Percentiles rank a stretch among this genome's conserved stretches.
phyloP scores from a whole-genome alignment of 2,888 invertebrate species.

The Doris montereyensis region DNA sequence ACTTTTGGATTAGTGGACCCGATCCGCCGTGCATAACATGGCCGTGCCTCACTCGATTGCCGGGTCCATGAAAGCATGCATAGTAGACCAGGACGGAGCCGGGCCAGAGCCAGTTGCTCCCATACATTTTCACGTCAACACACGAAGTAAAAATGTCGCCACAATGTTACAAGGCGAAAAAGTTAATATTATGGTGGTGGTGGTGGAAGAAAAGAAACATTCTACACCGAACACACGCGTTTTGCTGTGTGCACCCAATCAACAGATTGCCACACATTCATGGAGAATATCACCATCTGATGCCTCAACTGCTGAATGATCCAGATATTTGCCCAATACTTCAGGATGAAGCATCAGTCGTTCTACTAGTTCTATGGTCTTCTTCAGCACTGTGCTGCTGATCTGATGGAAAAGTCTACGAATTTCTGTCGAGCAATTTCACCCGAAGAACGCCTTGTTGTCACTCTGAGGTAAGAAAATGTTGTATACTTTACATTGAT shows the following conservation, averaged over 20 bases:
- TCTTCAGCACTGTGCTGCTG: conserved; percentile 34
- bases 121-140: neutral
- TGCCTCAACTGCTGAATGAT: conserved; percentile 23
- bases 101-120: conserved; percentile 12
- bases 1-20: too few species aligned
- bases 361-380: conserved; percentile 27
- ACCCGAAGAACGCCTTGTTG: conserved; percentile 30
- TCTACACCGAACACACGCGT: too few species aligned
- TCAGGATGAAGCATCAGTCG: conserved; percentile 22
- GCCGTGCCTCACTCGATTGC: conserved; percentile 6
- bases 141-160: conserved; percentile 1
- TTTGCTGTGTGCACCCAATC: conserved; percentile 30
- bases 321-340: conserved; percentile 7
- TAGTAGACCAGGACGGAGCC: conserved; percentile 6
- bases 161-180: conserved; percentile 12
- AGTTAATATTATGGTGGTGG: too few species aligned
- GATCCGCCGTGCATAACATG: neutral
- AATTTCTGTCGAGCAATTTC: conserved; percentile 24
- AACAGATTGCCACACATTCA: conserved; percentile 25
- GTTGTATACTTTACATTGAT: too few species aligned
- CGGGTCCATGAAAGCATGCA: conserved; percentile 28
- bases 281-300: conserved; percentile 31
- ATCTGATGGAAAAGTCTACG: conserved; percentile 13
- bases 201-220: too few species aligned
- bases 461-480: conserved; percentile 15